Conservation (phyloP, 35 echinoderm and acorn worm species). For the Acanthaster planci region DNA sequence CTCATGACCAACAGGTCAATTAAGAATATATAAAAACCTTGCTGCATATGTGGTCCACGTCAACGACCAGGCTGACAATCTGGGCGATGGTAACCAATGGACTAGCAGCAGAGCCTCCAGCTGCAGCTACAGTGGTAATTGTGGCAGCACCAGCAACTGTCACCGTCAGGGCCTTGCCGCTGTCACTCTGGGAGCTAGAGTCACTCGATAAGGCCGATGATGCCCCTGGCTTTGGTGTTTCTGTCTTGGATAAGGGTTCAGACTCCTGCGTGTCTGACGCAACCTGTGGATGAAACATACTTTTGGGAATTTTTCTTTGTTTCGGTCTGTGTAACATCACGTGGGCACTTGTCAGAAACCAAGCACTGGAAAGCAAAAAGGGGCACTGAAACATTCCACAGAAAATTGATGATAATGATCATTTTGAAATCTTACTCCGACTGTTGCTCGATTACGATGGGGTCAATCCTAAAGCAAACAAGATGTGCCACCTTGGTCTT, state of each 20-base stretch:
- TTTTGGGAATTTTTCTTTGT: background rate
- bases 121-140: background rate
- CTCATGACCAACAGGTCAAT: no score
- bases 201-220: background rate
- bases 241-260: conserved; percentile 24
- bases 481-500: no score
- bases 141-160: background rate
- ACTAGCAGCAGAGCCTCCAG: conserved; percentile 14
- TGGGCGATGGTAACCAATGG: conserved; percentile 71
- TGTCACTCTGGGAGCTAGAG: background rate
- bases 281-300: conserved; percentile 13
- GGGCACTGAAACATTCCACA: no score
- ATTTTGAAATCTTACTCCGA: no score
- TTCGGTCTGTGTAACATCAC: no score
- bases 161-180: background rate
- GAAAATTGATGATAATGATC: no score
- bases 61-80: conserved; percentile 74
- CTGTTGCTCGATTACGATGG: no score
- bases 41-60: conserved; percentile 64
- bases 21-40: conserved; percentile 31
- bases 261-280: conserved; percentile 36
- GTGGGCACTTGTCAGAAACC: no score
- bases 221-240: background rate
- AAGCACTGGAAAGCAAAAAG: no score
- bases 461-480: no score